Conservation (phyloP, 1,140 invertebrate species). For the Ceratitis capitata region DNA sequence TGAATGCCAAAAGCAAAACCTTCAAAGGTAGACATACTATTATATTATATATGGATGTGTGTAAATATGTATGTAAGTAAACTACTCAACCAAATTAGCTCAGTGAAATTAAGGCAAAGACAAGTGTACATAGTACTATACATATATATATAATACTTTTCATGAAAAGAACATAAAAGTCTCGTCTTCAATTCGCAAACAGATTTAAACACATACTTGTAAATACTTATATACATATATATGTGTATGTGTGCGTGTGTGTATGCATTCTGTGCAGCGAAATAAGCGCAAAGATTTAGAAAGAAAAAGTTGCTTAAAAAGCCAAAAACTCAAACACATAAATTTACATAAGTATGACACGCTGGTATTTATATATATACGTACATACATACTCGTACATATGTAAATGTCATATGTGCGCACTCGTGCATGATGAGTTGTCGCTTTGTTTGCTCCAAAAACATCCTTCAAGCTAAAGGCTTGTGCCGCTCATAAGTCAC, state of each 20-base stretch:
- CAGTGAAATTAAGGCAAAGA: not conserved
- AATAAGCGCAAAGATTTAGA: not conserved
- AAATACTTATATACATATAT: too few relatives aligned
- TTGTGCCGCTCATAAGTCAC: slow-evolving; percentile 5
- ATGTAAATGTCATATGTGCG: not conserved
- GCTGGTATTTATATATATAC: not conserved
- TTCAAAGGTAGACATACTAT: too few relatives aligned
- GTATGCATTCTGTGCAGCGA: too few relatives aligned
- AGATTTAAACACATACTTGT: not conserved
- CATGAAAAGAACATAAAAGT: not conserved
- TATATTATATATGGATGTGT: not conserved
- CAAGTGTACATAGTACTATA: too few relatives aligned
- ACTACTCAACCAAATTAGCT: not conserved
- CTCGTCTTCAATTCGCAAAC: not conserved
- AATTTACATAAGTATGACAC: not conserved
- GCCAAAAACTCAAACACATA: not conserved
- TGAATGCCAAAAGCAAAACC: too few relatives aligned
- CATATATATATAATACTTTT: too few relatives aligned
- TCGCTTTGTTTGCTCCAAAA: not conserved
- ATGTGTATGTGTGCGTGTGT: too few relatives aligned
- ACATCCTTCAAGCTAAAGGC: not conserved
- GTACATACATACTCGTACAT: not conserved
- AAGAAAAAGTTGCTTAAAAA: not conserved
- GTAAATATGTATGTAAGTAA: not conserved
- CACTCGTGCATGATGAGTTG: not conserved